Base-by-base conservation (phyloP, 2,113 vertebrate species). In the Phalacrocorax pelagicus region DNA sequence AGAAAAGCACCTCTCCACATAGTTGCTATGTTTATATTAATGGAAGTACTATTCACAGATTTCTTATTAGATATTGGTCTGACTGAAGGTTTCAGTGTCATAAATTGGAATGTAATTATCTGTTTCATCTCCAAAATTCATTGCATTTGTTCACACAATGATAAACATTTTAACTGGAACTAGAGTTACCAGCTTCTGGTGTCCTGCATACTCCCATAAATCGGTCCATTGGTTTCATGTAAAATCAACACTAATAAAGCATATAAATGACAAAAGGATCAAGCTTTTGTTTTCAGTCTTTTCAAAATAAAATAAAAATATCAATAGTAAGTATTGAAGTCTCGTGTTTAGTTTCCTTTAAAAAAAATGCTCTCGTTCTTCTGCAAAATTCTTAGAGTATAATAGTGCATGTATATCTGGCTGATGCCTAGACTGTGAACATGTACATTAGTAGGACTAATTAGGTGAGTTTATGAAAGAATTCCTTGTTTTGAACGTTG, bases 401-500 rank as follows among this genome's bases (percentile, higher is more conserved):
- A 52, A 66, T 26, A 73, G 74, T 36, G 38, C 19, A 18, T 51
- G 36, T 93, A 79, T 89, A 65, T 36, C 36, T 91, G n/a, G 24
- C 6, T 80, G 82, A 78, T 42, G 15, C 62, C 46, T 74, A 54
- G 24, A 29, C 59, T 65, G 72, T 81, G 86, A 89, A 82, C 46
- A 11, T 30, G 29, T 61, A 96, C 67, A 38, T 88, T 91, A 69
- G 67, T 72, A 80, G 70, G 62, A 92, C 73, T 78, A 82, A 92
- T 92, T 96, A 92, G 86, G 75, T 2, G 8, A 58, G 49, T 86
- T 92, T 70, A 67, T 81, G 85, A 94, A 95, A 98, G 91, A 93
- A 96, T 88, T 83, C 89, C 93, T 94, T 96, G 81, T 90, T 96
- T 88, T 75, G 69, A 51, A 94, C 80, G 38, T 26, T 75, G 88